Evolutionary conservation across 2,888 invertebrate species (phyloP), one percentile per base, ranked within the genome.

Genomic region (Eupeodes luniger): DNA sequence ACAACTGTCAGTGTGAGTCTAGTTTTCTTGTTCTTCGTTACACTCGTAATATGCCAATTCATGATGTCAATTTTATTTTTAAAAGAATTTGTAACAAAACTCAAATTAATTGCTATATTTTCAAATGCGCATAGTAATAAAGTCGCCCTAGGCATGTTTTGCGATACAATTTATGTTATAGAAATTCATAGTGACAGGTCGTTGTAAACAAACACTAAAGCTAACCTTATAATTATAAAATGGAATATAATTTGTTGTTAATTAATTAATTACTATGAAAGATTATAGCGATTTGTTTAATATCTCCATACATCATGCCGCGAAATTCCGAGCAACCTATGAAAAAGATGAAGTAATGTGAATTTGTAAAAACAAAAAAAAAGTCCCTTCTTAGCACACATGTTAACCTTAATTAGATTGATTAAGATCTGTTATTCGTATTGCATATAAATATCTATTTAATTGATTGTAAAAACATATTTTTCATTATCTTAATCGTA

Each of bases 191-290:
- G 78, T 74, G 77, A 77, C 85, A 78, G 78, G 69, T 81, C 16
- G 78, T 19, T 64, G 69, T 81, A 88, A 88, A 85, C 81, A 88
- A 88, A 85, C 88, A 88, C 57, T 75, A 16, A 27, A 64, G 57
- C 53, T 47, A 69, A 88, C 61, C 78, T 74, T 88, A 81, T 88
- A 88, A 85, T 88, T 88, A 88, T 77, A 75, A 81, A 78, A 70
- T 64, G 69, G 85, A 88, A 85, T 85, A 64, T 78, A 88, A 81
- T 85, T 88, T 75, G 69, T 53, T 85, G 75, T 85, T 85, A 88
- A 88, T 81, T 85, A 88, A 88, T 88, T 81, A 88, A 85, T 88
- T 88, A 81, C 72, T 78, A 59, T 62, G 62, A 75, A 74, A 80
- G 72, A 84, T 84, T 66, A 78, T 34, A 66, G 62, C 44, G 62